Evolutionary conservation across 1,140 invertebrate species (phyloP).

Genomic region (Chelonus insularis): DNA sequence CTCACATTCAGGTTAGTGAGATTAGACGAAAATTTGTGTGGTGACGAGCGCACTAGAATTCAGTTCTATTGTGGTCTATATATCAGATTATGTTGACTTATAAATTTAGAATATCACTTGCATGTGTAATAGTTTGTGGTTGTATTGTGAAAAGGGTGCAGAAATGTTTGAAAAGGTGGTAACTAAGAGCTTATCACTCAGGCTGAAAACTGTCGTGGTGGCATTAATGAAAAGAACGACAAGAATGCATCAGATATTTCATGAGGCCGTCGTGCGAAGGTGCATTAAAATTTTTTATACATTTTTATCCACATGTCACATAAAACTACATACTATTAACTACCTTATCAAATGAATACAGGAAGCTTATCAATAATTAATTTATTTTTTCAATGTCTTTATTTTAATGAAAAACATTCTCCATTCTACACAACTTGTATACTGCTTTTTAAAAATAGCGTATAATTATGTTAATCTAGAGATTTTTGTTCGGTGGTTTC

Average conservation of each 20-base stretch:
- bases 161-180: not conserved
- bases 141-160: not conserved
- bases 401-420: no score
- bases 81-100: not conserved
- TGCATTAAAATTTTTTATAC: conserved; percentile 18
- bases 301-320: conserved; percentile 9
- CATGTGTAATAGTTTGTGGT: not conserved
- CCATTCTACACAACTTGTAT: no score
- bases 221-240: conserved; percentile 23
- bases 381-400: no score
- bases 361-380: no score
- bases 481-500: no score
- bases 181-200: conserved; percentile 18
- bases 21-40: conserved; percentile 20
- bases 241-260: conserved; percentile 30
- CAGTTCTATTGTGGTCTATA: not conserved
- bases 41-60: conserved; percentile 14
- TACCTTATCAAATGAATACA: no score
- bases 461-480: no score
- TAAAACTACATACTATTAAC: no score
- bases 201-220: conserved; percentile 27
- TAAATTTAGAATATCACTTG: conserved; percentile 21
- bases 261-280: not conserved
- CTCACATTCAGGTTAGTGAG: conserved; percentile 11
- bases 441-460: no score